These are phyloP conservation scores for Myotis vivesi DNA, from an alignment of 2,797 vertebrate species.

Conservation along the genomic window DNA sequence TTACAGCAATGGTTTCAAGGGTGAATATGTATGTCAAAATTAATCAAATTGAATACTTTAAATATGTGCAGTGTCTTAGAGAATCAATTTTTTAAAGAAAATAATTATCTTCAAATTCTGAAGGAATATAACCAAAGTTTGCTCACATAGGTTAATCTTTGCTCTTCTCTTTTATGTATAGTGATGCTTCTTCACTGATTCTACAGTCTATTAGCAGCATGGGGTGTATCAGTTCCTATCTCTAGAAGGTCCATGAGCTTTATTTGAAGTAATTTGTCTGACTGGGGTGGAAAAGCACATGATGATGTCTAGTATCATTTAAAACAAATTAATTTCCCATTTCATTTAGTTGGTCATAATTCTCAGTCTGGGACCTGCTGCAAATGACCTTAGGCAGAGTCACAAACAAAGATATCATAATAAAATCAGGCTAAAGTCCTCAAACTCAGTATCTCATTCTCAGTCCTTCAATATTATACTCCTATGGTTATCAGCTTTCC, in stretches of 20 bases:
- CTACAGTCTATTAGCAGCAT: neutral
- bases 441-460: neutral
- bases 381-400: constrained; percentile 81
- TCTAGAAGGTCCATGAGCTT: constrained; percentile 75
- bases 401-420: constrained; percentile 75
- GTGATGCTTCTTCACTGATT: neutral
- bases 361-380: constrained; percentile 80
- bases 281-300: constrained; percentile 69
- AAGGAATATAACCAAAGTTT: constrained; percentile 2
- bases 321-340: constrained; percentile 88
- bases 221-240: constrained; percentile 34
- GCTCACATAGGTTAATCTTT: neutral
- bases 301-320: constrained; percentile 83
- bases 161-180: neutral
- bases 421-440: constrained; percentile 64
- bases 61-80: constrained; percentile 1
- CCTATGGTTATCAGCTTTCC: constrained; percentile 31
- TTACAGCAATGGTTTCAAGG: neutral
- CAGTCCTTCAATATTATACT: neutral
- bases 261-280: constrained; percentile 79
- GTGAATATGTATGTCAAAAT: constrained; percentile 15
- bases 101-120: neutral
- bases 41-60: neutral
- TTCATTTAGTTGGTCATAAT: constrained; percentile 83
- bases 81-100: neutral